Percentiles rank a stretch among this genome's conserved stretches.
These are phyloP conservation scores for Cathartes aura DNA, from an alignment of 2,113 vertebrate species.

Conservation along the genomic window DNA sequence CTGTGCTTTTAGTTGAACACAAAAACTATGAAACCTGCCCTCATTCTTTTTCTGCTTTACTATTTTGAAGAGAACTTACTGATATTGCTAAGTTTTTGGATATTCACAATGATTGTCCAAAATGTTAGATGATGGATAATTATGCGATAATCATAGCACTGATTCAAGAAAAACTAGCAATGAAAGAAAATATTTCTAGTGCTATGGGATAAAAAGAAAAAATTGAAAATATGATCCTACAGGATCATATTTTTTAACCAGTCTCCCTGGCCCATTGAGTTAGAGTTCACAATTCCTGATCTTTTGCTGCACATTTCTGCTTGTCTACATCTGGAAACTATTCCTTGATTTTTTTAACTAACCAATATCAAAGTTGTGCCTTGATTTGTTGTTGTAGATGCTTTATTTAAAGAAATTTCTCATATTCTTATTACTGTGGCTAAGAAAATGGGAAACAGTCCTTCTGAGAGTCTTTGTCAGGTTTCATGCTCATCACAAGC, in stretches of 20 bases:
- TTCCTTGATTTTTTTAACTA: not conserved
- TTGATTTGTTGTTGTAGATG: not conserved
- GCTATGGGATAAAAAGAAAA: not conserved
- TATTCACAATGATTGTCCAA: not conserved
- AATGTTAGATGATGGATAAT: not conserved
- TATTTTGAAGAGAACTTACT: not conserved
- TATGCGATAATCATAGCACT: not conserved
- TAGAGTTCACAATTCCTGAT: not conserved
- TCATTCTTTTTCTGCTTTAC: not conserved
- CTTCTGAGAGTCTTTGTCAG: conserved; percentile 48
- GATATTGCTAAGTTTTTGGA: not conserved
- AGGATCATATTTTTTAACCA: not conserved
- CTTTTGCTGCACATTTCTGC: not conserved
- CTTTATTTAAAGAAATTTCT: not conserved
- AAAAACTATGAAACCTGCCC: not conserved
- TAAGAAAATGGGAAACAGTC: not conserved
- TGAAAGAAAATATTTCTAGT: not conserved
- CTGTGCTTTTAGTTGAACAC: not conserved
- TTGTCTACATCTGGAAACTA: not conserved
- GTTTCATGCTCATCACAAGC: conserved; percentile 56
- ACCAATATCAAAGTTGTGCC: not conserved
- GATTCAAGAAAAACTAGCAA: not conserved
- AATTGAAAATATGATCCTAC: not conserved
- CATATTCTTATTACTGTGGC: not conserved
- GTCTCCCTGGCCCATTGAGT: not conserved